Conservation (phyloP, 2,113 vertebrate species). For the Mola mola region DNA sequence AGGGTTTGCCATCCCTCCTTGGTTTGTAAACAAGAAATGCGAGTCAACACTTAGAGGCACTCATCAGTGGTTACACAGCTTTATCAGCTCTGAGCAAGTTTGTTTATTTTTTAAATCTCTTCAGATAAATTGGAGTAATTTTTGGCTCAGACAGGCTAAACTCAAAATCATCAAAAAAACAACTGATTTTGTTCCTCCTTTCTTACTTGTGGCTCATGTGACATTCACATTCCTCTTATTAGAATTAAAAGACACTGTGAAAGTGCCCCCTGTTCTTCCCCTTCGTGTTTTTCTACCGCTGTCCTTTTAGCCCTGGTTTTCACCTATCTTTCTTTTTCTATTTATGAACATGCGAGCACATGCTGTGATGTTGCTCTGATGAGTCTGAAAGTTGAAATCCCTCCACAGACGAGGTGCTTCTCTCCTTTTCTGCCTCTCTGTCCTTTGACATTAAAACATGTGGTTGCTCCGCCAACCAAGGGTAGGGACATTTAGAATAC, state of each 20-base stretch:
- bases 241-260: neutral
- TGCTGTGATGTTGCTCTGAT: constrained; percentile 45
- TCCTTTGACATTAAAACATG: constrained; percentile 35
- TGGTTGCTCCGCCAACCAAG: constrained; percentile 26
- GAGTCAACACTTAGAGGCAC: too few relatives aligned
- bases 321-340: constrained; percentile 2
- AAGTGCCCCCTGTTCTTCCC: neutral
- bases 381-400: constrained; percentile 42
- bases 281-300: neutral
- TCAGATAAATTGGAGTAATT: too few relatives aligned
- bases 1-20: neutral
- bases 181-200: neutral
- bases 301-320: constrained; percentile 11
- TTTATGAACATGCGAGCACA: constrained; percentile 28
- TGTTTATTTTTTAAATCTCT: too few relatives aligned
- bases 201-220: neutral
- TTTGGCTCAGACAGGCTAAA: too few relatives aligned
- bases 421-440: constrained; percentile 21
- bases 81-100: too few relatives aligned
- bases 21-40: neutral
- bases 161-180: too few relatives aligned
- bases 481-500: constrained; percentile 60
- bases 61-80: neutral
- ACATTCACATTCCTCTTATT: neutral
- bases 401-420: neutral